phyloP scores from a whole-genome alignment of 1,140 invertebrate genomes.

The Phthorimaea operculella region DNA sequence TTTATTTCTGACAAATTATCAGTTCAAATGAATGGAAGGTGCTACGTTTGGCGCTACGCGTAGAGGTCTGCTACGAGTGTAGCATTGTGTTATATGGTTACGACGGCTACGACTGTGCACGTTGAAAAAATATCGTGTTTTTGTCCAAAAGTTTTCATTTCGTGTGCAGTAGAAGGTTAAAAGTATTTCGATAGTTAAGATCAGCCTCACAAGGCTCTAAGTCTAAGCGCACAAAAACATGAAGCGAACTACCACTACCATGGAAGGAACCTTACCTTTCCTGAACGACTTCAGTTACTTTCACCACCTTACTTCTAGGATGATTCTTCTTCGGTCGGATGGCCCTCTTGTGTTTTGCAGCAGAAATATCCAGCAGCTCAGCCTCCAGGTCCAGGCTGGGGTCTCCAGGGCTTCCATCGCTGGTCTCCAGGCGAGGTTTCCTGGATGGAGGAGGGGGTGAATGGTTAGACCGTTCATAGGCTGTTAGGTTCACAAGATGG shows the following conservation, averaged over 20 bases:
- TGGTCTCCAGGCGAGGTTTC: slow-evolving; percentile 49
- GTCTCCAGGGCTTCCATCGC: slow-evolving; percentile 37
- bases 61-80: no score
- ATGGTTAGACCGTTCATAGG: slow-evolving; percentile 1
- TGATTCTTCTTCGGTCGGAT: slow-evolving; percentile 77
- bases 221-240: no score
- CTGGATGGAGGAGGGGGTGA: slow-evolving; percentile 57
- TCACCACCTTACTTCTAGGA: slow-evolving; percentile 26
- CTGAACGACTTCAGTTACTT: neutral
- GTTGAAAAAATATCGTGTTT: no score
- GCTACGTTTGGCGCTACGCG: no score
- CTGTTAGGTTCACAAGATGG: neutral
- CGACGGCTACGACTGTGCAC: no score
- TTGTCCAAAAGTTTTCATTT: no score
- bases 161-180: no score
- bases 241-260: neutral
- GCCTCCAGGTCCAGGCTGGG: slow-evolving; percentile 72
- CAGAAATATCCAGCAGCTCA: slow-evolving; percentile 77
- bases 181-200: no score
- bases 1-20: no score
- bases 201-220: no score
- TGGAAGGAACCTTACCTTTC: neutral
- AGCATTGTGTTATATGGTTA: no score
- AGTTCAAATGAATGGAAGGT: no score
- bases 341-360: slow-evolving; percentile 79